Conservation (phyloP, 2,113 vertebrate genomes). For the Pyxicephalus adspersus region DNA sequence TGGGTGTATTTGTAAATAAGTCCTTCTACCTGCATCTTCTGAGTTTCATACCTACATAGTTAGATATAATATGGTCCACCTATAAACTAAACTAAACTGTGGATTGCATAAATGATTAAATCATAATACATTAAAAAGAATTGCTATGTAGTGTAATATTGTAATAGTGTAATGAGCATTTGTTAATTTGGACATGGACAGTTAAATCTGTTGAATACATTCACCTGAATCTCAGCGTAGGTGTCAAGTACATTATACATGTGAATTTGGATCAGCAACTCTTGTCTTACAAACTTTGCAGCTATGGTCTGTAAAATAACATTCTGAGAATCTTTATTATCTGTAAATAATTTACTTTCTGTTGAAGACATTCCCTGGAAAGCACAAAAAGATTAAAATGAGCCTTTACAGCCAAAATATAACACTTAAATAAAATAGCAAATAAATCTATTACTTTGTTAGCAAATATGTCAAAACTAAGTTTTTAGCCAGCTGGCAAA, state of each 20-base stretch:
- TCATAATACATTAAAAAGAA: background rate
- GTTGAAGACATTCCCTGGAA: background rate
- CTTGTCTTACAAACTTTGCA: slow-evolving; percentile 60
- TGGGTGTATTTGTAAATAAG: no score
- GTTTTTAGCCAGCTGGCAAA: no score
- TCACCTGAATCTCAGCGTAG: slow-evolving; percentile 64
- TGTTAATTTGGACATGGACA: background rate
- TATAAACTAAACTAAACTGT: no score
- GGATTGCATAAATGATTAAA: no score
- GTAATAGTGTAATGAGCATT: background rate
- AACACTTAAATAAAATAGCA: background rate
- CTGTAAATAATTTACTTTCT: fast-evolving
- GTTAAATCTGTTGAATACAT: background rate
- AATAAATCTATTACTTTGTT: no score
- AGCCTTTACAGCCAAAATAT: background rate
- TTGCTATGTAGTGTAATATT: background rate
- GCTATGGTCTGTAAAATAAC: slow-evolving; percentile 32
- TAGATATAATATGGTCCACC: no score
- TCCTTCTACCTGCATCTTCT: no score
- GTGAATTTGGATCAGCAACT: slow-evolving; percentile 53
- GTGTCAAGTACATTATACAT: slow-evolving; percentile 60
- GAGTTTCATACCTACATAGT: no score
- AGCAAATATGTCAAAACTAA: no score
- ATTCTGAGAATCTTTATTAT: slow-evolving; percentile 13
- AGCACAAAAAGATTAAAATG: background rate